Percentiles rank a stretch among this genome's conserved stretches.
Evolutionary conservation across 2,797 vertebrate genomes (phyloP).

Genomic region (Chaetophractus vellerosus): DNA sequence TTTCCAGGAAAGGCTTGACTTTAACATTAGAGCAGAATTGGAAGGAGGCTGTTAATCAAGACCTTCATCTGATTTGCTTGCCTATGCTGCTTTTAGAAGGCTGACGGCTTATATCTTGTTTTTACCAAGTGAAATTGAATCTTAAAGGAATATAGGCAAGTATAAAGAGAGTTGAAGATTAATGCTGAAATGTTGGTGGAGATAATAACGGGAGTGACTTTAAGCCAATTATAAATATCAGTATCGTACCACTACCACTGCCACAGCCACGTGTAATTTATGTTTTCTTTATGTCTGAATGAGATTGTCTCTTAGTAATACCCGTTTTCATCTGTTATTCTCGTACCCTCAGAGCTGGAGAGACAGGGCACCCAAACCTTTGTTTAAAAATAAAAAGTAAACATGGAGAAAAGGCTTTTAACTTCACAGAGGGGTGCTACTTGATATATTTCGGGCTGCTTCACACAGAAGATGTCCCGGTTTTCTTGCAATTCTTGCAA

Average conservation of each 20-base stretch:
- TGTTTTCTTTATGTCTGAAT: not conserved
- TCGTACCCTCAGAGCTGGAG: not conserved
- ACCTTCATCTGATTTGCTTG: not conserved
- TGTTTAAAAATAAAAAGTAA: not conserved
- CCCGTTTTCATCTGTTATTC: not conserved
- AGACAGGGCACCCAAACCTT: not conserved
- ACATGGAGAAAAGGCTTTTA: conserved; percentile 1
- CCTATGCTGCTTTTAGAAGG: not conserved
- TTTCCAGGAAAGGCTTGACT: conserved; percentile 79
- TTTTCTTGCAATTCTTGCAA: conserved; percentile 57
- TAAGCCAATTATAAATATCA: not conserved
- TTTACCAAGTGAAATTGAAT: conserved; percentile 33
- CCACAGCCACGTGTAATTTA: not conserved
- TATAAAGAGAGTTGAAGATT: not conserved
- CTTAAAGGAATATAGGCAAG: conserved; percentile 47
- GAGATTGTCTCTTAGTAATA: not conserved
- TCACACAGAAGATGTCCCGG: not conserved
- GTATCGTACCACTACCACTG: not conserved
- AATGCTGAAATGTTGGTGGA: not conserved
- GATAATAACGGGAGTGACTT: not conserved
- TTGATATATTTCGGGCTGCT: not conserved
- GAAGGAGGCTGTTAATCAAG: conserved; percentile 45
- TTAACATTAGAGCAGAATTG: conserved; percentile 8
- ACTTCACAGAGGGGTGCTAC: not conserved
- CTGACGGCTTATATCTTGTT: conserved; percentile 17